Base-by-base conservation (phyloP, 2,113 vertebrate genomes). In the Nesogale talazaci region DNA sequence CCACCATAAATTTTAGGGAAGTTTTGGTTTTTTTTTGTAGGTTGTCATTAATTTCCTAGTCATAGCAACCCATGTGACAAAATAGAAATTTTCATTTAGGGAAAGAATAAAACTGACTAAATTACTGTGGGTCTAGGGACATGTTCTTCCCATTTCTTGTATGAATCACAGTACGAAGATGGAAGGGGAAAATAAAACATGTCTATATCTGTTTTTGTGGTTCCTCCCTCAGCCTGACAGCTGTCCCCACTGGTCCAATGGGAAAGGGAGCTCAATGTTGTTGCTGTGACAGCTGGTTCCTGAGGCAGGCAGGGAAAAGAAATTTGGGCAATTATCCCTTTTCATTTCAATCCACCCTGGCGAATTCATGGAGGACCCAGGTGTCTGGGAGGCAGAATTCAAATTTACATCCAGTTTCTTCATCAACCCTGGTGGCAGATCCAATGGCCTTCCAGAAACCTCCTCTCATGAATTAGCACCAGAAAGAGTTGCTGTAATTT, bases 301-400 rank as follows among this genome's bases (percentile, higher is more conserved):
- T n/a, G 6, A 14, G 12, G 36, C 57, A 86, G 63, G 17, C n/a
- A 63, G 72, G 76, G n/a, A 27, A 56, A 31, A 23, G 34, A 56
- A 36, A 67, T 88, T 65, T 83, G 57, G 46, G 20, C 65, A 46
- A 70, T n/a, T 19, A 23, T 12, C 2, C 65, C 10, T 34, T n/a
- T 22, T 75, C 15, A 31, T 83, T n/a, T 90, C 72, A 69, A 22
- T 34, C n/a, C 59, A 69, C 36, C 52, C 9, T 65, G 1, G 4
- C 34, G 83, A 74, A 91, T 29, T 85, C 19, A 84, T 0, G 40
- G n/a, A 77, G 46, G n/a, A 87, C 79, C 19, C 80, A 82, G 78
- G 57, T 78, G n/a, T 94, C 57, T 84, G 15, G 19, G 59, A 85
- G 74, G 72, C 46, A 93, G 78, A 74, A 89, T 85, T 76, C 11